phyloP scores from a whole-genome alignment of 1,140 invertebrate genomes.

The Zaprionus ornatus region DNA sequence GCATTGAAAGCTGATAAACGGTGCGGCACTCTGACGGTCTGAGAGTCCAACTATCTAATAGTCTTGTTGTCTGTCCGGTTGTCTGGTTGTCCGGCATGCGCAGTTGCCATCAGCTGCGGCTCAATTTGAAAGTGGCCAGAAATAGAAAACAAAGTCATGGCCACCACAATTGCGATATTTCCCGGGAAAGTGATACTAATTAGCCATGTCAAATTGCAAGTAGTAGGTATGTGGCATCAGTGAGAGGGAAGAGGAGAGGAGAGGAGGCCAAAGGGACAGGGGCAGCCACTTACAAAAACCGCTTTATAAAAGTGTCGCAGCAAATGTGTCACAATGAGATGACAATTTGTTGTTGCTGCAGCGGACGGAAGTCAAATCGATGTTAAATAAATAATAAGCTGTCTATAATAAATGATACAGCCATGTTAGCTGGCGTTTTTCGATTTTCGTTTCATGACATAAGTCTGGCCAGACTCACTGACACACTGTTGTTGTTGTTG shows the following conservation, averaged over 20 bases:
- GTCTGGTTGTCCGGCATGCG: background rate
- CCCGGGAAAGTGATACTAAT: constrained; percentile 52
- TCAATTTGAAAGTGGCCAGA: constrained; percentile 39
- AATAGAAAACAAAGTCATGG: constrained; percentile 50
- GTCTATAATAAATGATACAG: constrained; percentile 32
- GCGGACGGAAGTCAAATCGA: constrained; percentile 26
- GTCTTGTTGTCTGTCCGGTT: constrained; percentile 1
- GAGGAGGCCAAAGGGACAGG: background rate
- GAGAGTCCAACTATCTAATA: background rate
- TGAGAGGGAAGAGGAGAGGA: background rate
- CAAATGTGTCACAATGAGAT: constrained; percentile 44
- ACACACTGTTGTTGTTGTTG: constrained; percentile 1
- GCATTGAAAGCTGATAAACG: background rate
- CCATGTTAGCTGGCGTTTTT: constrained; percentile 4
- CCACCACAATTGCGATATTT: constrained; percentile 42
- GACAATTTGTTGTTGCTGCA: constrained; percentile 26
- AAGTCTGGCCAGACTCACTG: constrained; percentile 13
- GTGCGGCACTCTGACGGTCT: background rate
- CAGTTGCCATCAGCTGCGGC: background rate
- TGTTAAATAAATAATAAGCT: constrained; percentile 49
- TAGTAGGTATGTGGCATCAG: background rate
- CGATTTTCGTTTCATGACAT: constrained; percentile 29
- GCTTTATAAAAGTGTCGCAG: constrained; percentile 36
- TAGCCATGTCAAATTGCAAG: constrained; percentile 43
- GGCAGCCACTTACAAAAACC: constrained; percentile 29